A percentile compares a stretch with the other conserved stretches of the same genome.
Conservation (phyloP, 2,888 invertebrate genomes). For the Deroplatys truncata region DNA sequence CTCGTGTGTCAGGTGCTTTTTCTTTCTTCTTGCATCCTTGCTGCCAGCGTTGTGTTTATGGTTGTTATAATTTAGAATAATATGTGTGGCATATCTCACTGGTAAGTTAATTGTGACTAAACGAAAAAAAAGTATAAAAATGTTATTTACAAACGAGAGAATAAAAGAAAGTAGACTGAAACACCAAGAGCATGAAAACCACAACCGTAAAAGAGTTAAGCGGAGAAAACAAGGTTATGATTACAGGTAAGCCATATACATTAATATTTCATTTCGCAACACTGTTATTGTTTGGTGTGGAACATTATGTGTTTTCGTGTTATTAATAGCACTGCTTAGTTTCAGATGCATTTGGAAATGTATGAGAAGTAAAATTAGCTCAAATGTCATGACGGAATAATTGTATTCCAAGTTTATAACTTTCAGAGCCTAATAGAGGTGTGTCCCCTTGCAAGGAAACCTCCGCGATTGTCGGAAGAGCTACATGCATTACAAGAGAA, state of each 20-base stretch:
- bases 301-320: not conserved
- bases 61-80: too few relatives aligned
- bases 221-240: not conserved
- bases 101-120: not conserved
- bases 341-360: not conserved
- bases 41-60: too few relatives aligned
- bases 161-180: not conserved
- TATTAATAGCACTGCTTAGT: not conserved
- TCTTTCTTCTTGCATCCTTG: not conserved
- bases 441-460: too few relatives aligned
- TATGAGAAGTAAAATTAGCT: too few relatives aligned
- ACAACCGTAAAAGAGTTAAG: not conserved
- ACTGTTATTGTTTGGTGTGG: too few relatives aligned
- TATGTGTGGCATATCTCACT: not conserved
- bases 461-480: too few relatives aligned
- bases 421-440: too few relatives aligned
- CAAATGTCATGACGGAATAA: not conserved
- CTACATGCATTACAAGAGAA: too few relatives aligned
- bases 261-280: not conserved
- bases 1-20: not conserved
- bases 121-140: not conserved
- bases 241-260: not conserved
- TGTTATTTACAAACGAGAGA: conserved; percentile 1
- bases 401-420: not conserved
- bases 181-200: not conserved